Percentiles rank a stretch among this genome's conserved stretches.
Conservation (phyloP, 2,888 invertebrate species). For the Eristalis arbustorum region DNA sequence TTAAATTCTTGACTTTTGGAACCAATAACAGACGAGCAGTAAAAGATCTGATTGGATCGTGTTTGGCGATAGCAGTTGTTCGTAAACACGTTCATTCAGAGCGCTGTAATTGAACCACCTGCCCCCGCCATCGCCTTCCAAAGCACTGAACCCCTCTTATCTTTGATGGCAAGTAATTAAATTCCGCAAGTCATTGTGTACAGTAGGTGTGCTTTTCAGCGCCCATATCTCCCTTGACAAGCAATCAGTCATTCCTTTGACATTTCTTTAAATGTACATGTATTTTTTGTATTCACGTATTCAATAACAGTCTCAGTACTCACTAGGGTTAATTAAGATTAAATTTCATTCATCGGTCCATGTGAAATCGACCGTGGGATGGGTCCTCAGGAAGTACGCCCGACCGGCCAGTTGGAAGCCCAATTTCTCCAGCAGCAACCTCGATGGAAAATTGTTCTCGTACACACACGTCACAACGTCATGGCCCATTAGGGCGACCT, state of each 20-base stretch:
- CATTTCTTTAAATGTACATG: background rate
- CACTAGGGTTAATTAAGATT: background rate
- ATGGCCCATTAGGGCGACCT: constrained; percentile 51
- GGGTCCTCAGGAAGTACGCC: constrained; percentile 5
- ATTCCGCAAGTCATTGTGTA: too few relatives aligned
- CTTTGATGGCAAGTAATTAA: too few relatives aligned
- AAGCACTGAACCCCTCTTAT: too few relatives aligned
- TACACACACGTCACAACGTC: constrained; percentile 67
- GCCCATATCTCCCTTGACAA: background rate
- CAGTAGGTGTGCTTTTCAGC: background rate
- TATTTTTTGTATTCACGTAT: constrained; percentile 1
- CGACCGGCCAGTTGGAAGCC: constrained; percentile 58
- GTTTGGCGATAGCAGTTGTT: too few relatives aligned
- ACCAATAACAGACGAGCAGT: too few relatives aligned
- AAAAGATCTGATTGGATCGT: too few relatives aligned
- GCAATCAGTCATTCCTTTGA: background rate
- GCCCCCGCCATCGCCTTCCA: too few relatives aligned
- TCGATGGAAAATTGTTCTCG: constrained; percentile 58
- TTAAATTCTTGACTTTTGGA: too few relatives aligned
- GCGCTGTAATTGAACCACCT: too few relatives aligned
- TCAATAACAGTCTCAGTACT: constrained; percentile 13
- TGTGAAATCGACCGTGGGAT: constrained; percentile 18
- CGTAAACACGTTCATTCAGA: too few relatives aligned
- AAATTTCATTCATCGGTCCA: constrained; percentile 17
- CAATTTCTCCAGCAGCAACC: constrained; percentile 64